Evolutionary conservation across 1,140 invertebrate genomes (phyloP).

Genomic region (Camponotus vicinus): DNA sequence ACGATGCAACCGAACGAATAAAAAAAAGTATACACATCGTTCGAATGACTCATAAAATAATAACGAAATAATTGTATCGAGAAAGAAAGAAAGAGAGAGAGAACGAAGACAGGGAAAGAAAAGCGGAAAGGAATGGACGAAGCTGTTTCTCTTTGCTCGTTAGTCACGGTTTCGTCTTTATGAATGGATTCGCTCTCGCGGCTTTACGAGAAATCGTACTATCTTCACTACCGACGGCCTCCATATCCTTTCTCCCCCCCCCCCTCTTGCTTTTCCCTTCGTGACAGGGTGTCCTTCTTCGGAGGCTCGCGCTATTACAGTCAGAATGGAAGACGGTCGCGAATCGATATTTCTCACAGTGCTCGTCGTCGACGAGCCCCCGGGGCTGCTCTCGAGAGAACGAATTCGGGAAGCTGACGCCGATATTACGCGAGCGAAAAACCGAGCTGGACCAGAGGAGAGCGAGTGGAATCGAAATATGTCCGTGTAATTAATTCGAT

Average conservation of each 20-base stretch:
- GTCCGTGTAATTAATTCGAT: constrained; percentile 1
- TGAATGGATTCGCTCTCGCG: constrained; percentile 81
- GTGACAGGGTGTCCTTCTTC: constrained; percentile 71
- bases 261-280: constrained; percentile 28
- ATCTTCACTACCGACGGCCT: constrained; percentile 73
- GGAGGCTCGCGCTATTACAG: constrained; percentile 59
- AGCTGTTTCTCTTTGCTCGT: constrained; percentile 77
- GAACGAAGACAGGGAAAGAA: constrained; percentile 11
- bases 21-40: neutral
- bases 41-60: constrained; percentile 43
- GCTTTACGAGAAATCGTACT: constrained; percentile 81
- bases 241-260: constrained; percentile 50
- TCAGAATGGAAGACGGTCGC: constrained; percentile 74
- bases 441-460: neutral
- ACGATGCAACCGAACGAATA: neutral
- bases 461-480: neutral
- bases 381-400: constrained; percentile 21
- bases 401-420: constrained; percentile 31
- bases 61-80: constrained; percentile 37
- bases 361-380: constrained; percentile 50
- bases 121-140: constrained; percentile 18
- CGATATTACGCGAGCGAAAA: constrained; percentile 6
- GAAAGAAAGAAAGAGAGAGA: constrained; percentile 22
- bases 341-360: constrained; percentile 73
- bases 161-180: constrained; percentile 82